phyloP scores from a whole-genome alignment of 2,113 vertebrate genomes.

The Pteropus alecto region DNA sequence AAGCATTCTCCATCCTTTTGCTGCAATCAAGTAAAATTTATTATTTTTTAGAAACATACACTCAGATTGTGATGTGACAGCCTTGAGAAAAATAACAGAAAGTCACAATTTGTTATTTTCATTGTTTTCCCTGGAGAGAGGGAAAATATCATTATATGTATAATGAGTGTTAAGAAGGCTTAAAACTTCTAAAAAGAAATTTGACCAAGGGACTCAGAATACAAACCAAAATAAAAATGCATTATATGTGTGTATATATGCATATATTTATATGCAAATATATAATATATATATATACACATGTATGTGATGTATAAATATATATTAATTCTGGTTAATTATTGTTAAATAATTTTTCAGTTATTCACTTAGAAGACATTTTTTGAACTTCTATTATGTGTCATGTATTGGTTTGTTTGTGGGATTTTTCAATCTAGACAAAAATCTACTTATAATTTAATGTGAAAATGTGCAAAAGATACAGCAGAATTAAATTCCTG shows the following conservation, averaged over 20 bases:
- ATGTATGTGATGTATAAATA: neutral
- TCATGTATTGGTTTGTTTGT: neutral
- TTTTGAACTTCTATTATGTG: neutral
- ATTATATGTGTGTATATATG: neutral
- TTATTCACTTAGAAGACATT: conserved; percentile 18
- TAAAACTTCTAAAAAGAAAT: conserved; percentile 10
- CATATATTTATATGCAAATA: neutral
- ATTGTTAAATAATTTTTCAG: conserved; percentile 31
- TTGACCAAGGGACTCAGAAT: neutral
- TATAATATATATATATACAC: neutral
- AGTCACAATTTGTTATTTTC: conserved; percentile 2
- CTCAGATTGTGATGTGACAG: neutral
- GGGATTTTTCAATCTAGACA: neutral
- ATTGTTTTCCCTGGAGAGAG: neutral
- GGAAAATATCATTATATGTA: neutral
- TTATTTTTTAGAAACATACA: neutral
- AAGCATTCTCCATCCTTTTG: neutral
- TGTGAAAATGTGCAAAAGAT: conserved; percentile 1
- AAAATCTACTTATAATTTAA: neutral
- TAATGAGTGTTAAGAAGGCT: neutral
- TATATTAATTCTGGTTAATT: neutral
- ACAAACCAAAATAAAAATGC: conserved; percentile 4
- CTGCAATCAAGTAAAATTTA: conserved; percentile 8
- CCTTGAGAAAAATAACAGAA: neutral
- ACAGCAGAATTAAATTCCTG: neutral